These are phyloP conservation scores for Megaptera novaeangliae DNA, from an alignment of 2,113 vertebrate species.

Conservation along the genomic window DNA sequence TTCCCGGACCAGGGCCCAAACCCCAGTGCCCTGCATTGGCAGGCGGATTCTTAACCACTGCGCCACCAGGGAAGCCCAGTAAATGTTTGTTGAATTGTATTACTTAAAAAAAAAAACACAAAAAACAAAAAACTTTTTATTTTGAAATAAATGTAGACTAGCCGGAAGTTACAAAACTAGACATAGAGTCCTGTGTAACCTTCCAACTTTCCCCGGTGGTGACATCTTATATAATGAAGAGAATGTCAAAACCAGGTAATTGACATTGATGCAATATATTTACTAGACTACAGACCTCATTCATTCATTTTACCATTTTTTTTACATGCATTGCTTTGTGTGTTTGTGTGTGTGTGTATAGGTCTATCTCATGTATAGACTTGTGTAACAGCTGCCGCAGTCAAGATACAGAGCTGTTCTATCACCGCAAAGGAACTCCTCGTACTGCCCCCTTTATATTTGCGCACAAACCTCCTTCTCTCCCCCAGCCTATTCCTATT, in stretches of 20 bases:
- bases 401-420: neutral
- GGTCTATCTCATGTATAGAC: neutral
- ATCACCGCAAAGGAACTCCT: neutral
- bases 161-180: constrained; percentile 2
- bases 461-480: neutral
- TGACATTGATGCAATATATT: neutral
- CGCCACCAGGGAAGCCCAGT: neutral
- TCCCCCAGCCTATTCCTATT: neutral
- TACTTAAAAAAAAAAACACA: neutral
- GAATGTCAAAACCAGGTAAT: neutral
- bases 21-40: no score
- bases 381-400: neutral
- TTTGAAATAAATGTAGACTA: constrained; percentile 1
- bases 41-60: no score
- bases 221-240: neutral
- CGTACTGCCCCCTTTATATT: neutral
- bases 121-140: neutral
- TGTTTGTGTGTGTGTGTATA: neutral
- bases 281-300: neutral
- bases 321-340: neutral
- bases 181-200: neutral
- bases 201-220: neutral
- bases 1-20: no score
- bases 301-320: neutral
- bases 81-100: constrained; percentile 13